Evolutionary conservation across 2,888 invertebrate genomes (phyloP), one percentile per base, ranked within the genome.

Genomic region (Nycteola revayana): DNA sequence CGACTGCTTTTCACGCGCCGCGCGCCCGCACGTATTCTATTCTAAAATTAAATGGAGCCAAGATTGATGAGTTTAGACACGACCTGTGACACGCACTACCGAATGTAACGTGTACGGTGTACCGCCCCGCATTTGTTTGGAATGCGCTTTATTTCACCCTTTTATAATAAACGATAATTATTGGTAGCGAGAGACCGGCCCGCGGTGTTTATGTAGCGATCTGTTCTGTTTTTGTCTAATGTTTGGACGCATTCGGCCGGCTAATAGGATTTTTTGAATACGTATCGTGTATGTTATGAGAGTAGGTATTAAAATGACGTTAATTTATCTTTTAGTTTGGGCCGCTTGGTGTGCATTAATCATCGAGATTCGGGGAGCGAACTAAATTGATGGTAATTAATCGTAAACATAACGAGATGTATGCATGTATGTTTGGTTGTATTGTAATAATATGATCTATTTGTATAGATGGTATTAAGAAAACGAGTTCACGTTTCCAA

Each of bases 31-130:
- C 48, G 33, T 66, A 67, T 69, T 76, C 78, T 80, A 79, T 78
- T 78, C 75, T 63, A 52, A 82, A 77, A 76, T 83, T 79, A 85
- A 88, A 86, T 75, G 78, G 78, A 79, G 74, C 56, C 52, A 80
- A 84, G 87, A 88, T 88, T 87, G 83, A 88, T 88, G 87, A 81
- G 84, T 67, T 78, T 76, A 74, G 79, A 80, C 81, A 75, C 75
- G 84, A 86, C 87, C 87, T 86, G 76, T 86, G 88, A 86, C 87
- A 85, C 76, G 78, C 77, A 87, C 87, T 87, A 87, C 88, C 78
- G 86, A 86, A 85, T 71, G 74, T 70, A 65, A 52, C 64, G 57
- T 55, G 59, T 49, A 35, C 34, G 20, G 30, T 24, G 29, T n/a
- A n/a, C 25, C 42, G 28, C 32, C 28, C 23, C 32, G 21, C 52